Percentiles rank a stretch among this genome's conserved stretches.
Conservation (phyloP, 2,113 vertebrate genomes). For the Melanostigma gelatinosum region DNA sequence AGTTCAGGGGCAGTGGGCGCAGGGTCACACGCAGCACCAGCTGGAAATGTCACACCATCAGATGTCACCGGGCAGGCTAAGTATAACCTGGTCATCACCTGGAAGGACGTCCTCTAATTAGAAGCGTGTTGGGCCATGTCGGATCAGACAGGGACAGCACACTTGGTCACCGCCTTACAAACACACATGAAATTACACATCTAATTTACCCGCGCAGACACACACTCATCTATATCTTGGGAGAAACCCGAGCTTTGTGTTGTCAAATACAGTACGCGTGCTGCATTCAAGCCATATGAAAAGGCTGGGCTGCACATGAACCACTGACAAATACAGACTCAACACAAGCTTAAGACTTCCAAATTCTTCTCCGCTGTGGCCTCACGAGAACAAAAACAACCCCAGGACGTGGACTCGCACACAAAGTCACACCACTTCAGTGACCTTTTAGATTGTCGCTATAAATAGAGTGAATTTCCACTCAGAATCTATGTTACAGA, state of each 20-base stretch:
- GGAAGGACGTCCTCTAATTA: conserved; percentile 88
- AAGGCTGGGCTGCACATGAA: conserved; percentile 1
- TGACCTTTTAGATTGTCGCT: conserved; percentile 80
- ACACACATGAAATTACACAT: conserved; percentile 65
- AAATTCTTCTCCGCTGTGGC: conserved; percentile 46
- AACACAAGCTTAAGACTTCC: conserved; percentile 39
- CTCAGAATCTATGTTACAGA: conserved; percentile 78
- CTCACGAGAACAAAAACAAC: conserved; percentile 69
- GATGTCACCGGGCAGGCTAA: conserved; percentile 82
- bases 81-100: conserved; percentile 85
- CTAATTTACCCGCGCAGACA: conserved; percentile 28
- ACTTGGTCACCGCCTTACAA: conserved; percentile 67
- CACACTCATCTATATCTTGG: background rate
- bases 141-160: conserved; percentile 82
- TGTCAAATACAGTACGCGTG: background rate
- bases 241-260: conserved; percentile 16
- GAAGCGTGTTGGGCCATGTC: conserved; percentile 84
- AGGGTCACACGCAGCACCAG: conserved; percentile 78
- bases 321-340: conserved; percentile 17
- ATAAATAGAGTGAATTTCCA: conserved; percentile 82
- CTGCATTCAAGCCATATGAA: background rate
- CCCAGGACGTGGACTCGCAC: conserved; percentile 59
- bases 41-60: conserved; percentile 85
- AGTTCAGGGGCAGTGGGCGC: conserved; percentile 72
- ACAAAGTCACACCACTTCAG: conserved; percentile 73